phyloP scores from a whole-genome alignment of 2,797 vertebrate genomes.

The Corythornis leucogaster region DNA sequence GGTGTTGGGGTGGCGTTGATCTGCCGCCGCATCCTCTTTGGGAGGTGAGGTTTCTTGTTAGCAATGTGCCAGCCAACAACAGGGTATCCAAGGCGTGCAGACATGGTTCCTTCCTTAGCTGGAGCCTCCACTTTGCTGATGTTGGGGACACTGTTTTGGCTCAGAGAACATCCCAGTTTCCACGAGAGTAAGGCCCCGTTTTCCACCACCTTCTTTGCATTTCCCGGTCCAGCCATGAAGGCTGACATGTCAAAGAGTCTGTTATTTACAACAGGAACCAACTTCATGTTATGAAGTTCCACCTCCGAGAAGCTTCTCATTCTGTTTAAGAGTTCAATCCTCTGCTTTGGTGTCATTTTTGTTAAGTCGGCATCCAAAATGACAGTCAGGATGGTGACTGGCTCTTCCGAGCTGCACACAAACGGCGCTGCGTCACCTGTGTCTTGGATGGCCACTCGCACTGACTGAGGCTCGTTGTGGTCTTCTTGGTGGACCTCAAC shows the following conservation, averaged over 20 bases:
- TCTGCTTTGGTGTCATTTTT: slow-evolving; percentile 93
- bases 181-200: slow-evolving; percentile 95
- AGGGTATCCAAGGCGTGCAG: slow-evolving; percentile 92
- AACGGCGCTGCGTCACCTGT: slow-evolving; percentile 74
- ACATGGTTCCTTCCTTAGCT: slow-evolving; percentile 94
- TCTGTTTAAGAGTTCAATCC: slow-evolving; percentile 87
- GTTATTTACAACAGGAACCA: slow-evolving; percentile 97
- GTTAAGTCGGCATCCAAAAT: slow-evolving; percentile 96
- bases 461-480: slow-evolving; percentile 83
- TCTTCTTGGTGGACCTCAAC: slow-evolving; percentile 94
- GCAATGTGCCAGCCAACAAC: slow-evolving; percentile 99
- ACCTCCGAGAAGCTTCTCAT: slow-evolving; percentile 94
- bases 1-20: slow-evolving; percentile 92
- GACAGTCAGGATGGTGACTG: slow-evolving; percentile 93
- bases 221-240: slow-evolving; percentile 98
- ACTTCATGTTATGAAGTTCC: slow-evolving; percentile 89
- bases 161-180: slow-evolving; percentile 95
- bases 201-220: slow-evolving; percentile 98
- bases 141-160: slow-evolving; percentile 91
- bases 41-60: slow-evolving; percentile 93
- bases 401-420: slow-evolving; percentile 86
- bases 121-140: slow-evolving; percentile 91
- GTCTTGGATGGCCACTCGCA: slow-evolving; percentile 77
- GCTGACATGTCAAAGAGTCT: slow-evolving; percentile 98
- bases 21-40: slow-evolving; percentile 90